A percentile compares a stretch with the other conserved stretches of the same genome.
These are phyloP conservation scores for Bagarius yarrelli DNA, from an alignment of 2,113 vertebrate species.

Conservation along the genomic window DNA sequence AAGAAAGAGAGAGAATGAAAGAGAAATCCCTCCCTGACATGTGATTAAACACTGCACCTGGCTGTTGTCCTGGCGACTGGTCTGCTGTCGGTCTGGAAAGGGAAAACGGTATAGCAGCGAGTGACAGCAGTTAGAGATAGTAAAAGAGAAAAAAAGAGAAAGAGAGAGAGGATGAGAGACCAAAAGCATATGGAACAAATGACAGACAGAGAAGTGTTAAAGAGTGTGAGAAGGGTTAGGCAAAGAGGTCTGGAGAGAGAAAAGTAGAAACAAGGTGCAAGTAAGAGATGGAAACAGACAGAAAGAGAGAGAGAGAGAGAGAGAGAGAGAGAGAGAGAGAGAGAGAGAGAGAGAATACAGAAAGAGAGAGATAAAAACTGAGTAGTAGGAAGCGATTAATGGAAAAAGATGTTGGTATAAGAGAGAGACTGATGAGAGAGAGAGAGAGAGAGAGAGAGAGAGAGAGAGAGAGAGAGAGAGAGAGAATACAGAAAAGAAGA, in stretches of 20 bases:
- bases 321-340: neutral
- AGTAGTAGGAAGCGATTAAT: no score
- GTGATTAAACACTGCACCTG: constrained; percentile 47
- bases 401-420: no score
- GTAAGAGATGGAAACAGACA: neutral
- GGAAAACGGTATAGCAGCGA: constrained; percentile 3
- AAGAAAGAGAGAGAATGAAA: neutral
- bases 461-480: constrained; percentile 10
- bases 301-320: neutral
- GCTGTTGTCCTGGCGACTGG: constrained; percentile 46
- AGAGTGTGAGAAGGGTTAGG: neutral
- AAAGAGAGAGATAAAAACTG: neutral
- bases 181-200: constrained; percentile 3
- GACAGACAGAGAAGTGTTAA: neutral
- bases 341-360: constrained; percentile 1
- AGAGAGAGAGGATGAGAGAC: constrained; percentile 18
- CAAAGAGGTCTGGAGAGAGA: neutral
- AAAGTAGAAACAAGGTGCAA: neutral
- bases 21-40: constrained; percentile 27
- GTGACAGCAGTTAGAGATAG: neutral
- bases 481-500: neutral
- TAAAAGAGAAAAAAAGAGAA: neutral
- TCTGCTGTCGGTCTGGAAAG: constrained; percentile 44
- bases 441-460: constrained; percentile 13
- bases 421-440: neutral